Base-by-base conservation (phyloP, 2,113 vertebrate genomes). In the Vombatus ursinus region DNA sequence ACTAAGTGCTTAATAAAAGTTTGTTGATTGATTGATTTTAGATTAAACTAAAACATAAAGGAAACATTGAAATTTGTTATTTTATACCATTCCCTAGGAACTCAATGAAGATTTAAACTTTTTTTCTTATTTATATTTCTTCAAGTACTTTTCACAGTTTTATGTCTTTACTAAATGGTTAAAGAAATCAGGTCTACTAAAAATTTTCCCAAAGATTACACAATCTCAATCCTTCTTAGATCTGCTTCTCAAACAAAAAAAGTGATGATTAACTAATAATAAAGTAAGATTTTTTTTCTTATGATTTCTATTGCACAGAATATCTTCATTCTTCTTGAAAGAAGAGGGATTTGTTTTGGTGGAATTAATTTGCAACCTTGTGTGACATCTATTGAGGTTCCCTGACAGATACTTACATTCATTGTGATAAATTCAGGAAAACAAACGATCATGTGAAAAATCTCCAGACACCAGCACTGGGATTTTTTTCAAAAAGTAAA, bases 161-260 rank as follows among this genome's bases (percentile, higher is more conserved):
- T 49, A 95, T 77, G 93, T 8, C 25, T 8, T 92, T 51, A 12
- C n/a, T 50, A 93, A 53, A 23, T 61, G 22, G 11, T 91, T 61
- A 93, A 25, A 49, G 89, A 92, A 23, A 0, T 90, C 26, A 54
- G 50, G 19, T 48, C 26, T 90, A 48, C 24, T 23, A 77, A 90
- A 61, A 68, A 10, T 53, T 94, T 95, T 48, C 44, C 50, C 10
- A 77, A 51, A 26, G 44, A 26, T 31, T 53, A 14, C 49, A 9
- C 50, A 48, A 77, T 93, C 90, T 77, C 50, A 49, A 10, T 26
- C 94, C 26, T 49, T 52, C 49, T 90, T 54, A 3, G 51, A 52
- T 26, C 52, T 94, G 50, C 91, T 89, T 92, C 95, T 96, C 48
- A 92, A 92, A 48, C 61, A 28, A 28, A 37, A 93, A n/a, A 84